Conservation (phyloP, 2,797 vertebrate genomes). For the Sebastes nivosus region DNA sequence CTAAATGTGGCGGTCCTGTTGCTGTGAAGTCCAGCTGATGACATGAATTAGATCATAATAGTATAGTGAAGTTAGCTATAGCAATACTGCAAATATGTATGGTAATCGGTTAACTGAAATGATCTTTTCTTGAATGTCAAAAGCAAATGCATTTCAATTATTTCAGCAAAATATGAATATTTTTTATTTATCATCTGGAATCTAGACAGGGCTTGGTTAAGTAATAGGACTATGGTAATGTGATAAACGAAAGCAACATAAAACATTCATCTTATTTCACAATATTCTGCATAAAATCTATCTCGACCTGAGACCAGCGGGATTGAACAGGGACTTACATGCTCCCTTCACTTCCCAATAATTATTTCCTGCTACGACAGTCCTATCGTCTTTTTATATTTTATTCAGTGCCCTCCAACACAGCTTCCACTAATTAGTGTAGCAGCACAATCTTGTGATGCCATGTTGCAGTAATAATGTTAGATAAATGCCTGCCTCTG, state of each 20-base stretch:
- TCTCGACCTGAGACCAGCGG: neutral
- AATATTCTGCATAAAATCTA: neutral
- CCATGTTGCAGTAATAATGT: conserved; percentile 8
- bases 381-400: conserved; percentile 6
- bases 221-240: neutral
- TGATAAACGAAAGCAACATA: neutral
- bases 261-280: conserved; percentile 2
- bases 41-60: conserved; percentile 9
- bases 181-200: neutral
- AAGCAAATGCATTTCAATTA: neutral
- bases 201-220: neutral
- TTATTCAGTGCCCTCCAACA: conserved; percentile 10
- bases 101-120: neutral
- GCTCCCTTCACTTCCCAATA: neutral
- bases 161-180: neutral
- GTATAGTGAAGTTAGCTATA: neutral
- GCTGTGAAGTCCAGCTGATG: conserved; percentile 7
- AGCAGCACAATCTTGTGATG: conserved; percentile 2
- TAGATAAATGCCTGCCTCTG: conserved; percentile 13
- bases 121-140: neutral
- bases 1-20: conserved; percentile 18
- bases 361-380: neutral
- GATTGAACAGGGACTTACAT: conserved; percentile 14
- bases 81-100: neutral
- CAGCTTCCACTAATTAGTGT: conserved; percentile 8